A percentile compares a stretch with the other conserved stretches of the same genome.
These are phyloP conservation scores for Sphaeridia pumilis DNA, from an alignment of 2,888 invertebrate species.

Conservation along the genomic window DNA sequence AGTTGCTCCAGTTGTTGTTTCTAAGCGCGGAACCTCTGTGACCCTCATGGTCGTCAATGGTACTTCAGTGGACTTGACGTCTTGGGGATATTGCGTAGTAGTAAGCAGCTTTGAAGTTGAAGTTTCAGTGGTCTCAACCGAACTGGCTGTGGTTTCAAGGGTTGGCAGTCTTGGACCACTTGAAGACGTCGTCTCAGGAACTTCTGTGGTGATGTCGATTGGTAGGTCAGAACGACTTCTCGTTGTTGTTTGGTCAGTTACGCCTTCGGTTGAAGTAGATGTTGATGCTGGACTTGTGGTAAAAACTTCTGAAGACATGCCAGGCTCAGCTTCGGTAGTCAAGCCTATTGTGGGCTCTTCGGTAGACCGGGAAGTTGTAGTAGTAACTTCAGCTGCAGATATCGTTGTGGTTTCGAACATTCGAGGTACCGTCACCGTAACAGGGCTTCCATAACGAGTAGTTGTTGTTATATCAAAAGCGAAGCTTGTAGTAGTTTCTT, in stretches of 20 bases:
- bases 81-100: neutral
- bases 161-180: neutral
- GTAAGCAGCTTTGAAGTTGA: too few relatives aligned
- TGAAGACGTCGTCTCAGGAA: slow-evolving; percentile 5
- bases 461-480: too few relatives aligned
- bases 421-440: neutral
- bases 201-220: neutral
- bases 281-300: too few relatives aligned
- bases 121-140: too few relatives aligned
- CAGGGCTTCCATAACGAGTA: neutral
- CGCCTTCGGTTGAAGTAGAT: neutral
- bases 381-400: slow-evolving; percentile 5
- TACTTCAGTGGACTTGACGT: neutral
- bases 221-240: neutral
- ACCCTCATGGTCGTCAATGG: neutral
- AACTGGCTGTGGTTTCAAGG: neutral
- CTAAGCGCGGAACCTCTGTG: too few relatives aligned
- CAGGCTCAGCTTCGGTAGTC: neutral
- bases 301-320: too few relatives aligned
- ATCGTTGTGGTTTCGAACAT: neutral
- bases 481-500: too few relatives aligned
- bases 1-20: neutral
- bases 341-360: neutral
- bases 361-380: neutral
- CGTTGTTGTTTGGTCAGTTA: neutral